Conservation (phyloP, 2,797 vertebrate species). For the Lepus townsendii region DNA sequence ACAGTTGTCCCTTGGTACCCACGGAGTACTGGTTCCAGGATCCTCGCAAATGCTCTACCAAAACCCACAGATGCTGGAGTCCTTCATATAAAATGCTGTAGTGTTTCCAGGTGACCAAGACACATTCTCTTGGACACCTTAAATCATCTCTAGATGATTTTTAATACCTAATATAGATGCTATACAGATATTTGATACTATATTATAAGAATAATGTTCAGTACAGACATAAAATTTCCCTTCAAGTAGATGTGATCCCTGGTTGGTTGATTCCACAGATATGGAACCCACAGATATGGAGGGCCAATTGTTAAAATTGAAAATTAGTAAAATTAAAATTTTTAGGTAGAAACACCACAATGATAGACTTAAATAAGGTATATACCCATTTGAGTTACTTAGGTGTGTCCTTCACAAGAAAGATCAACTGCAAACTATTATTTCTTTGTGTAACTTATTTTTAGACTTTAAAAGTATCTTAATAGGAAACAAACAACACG, state of each 20-base stretch:
- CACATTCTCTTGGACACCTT: not conserved
- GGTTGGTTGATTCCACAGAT: not conserved
- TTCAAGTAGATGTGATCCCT: not conserved
- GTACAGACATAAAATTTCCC: not conserved
- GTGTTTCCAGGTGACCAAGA: too few species aligned
- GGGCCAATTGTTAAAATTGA: not conserved
- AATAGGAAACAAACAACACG: not conserved
- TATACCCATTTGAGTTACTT: conserved; percentile 29
- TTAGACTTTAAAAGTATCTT: conserved; percentile 39
- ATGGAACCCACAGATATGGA: not conserved
- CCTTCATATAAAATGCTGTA: not conserved
- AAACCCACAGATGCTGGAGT: not conserved
- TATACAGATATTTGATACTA: too few species aligned
- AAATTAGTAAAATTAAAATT: conserved; percentile 38
- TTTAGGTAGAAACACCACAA: conserved; percentile 39
- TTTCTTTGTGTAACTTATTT: conserved; percentile 31
- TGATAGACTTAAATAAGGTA: conserved; percentile 60
- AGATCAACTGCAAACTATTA: conserved; percentile 33
- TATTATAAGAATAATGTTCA: not conserved
- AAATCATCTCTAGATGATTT: not conserved
- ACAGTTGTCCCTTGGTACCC: not conserved
- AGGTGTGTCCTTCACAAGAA: conserved; percentile 37
- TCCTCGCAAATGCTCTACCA: not conserved
- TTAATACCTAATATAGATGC: too few species aligned
- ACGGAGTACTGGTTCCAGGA: not conserved